Conservation (phyloP, 1,140 invertebrate genomes). For the Pseudachorutes palmiensis region DNA sequence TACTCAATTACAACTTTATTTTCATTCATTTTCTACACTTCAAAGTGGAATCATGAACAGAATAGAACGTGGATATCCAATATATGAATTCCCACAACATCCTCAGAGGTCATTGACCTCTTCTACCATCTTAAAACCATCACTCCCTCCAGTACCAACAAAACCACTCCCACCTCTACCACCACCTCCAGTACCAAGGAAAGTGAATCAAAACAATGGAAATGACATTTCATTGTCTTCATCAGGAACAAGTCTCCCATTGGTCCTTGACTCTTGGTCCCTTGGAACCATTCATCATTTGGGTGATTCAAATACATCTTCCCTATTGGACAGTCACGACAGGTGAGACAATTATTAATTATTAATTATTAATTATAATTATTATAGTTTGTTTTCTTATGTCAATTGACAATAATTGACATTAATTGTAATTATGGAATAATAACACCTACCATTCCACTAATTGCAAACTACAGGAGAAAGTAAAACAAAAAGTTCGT, state of each 20-base stretch:
- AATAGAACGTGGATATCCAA: no score
- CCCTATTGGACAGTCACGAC: conserved; percentile 11
- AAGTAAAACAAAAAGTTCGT: not conserved
- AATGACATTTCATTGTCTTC: not conserved
- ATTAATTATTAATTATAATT: not conserved
- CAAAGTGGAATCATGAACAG: no score
- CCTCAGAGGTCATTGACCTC: no score
- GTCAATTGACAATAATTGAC: not conserved
- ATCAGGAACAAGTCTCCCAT: not conserved
- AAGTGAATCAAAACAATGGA: not conserved
- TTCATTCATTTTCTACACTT: no score
- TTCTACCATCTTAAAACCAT: not conserved
- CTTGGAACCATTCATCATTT: not conserved
- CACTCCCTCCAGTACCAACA: not conserved
- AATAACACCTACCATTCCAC: not conserved
- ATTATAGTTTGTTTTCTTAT: not conserved
- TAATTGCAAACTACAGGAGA: not conserved
- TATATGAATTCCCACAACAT: no score
- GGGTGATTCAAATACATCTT: conserved; percentile 3
- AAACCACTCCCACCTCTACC: not conserved
- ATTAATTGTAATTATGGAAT: not conserved
- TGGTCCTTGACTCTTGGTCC: not conserved
- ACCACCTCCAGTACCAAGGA: not conserved
- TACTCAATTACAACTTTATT: no score
- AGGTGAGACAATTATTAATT: not conserved